Conservation (phyloP, 2,113 vertebrate genomes). For the Vombatus ursinus region DNA sequence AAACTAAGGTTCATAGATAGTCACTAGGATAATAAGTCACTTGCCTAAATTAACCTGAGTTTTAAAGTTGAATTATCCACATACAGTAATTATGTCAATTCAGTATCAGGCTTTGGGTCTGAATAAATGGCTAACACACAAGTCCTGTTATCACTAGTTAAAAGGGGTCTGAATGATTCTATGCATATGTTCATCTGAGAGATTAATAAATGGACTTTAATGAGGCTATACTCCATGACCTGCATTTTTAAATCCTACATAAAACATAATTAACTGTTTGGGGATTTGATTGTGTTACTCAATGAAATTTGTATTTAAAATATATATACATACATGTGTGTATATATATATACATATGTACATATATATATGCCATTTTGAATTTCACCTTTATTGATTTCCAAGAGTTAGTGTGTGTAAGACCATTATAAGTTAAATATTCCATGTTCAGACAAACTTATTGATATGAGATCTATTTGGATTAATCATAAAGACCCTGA, state of each 20-base stretch:
- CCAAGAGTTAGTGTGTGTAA: not conserved
- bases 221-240: not conserved
- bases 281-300: constrained; percentile 6
- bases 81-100: constrained; percentile 5
- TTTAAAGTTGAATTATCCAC: constrained; percentile 23
- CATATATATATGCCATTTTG: not conserved
- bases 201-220: not conserved
- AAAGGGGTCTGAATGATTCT: not conserved
- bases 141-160: not conserved
- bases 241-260: constrained; percentile 18
- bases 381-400: not conserved
- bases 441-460: not conserved
- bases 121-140: not conserved
- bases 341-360: too few species aligned
- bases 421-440: not conserved
- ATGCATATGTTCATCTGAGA: constrained; percentile 3
- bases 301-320: not conserved
- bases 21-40: constrained; percentile 29
- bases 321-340: too few species aligned
- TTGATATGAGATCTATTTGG: not conserved
- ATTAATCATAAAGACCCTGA: not conserved
- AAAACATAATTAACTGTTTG: not conserved
- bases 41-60: constrained; percentile 12
- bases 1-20: not conserved
- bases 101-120: not conserved